Evolutionary conservation across 2,888 invertebrate species (phyloP).

Genomic region (Campoplex nolae): DNA sequence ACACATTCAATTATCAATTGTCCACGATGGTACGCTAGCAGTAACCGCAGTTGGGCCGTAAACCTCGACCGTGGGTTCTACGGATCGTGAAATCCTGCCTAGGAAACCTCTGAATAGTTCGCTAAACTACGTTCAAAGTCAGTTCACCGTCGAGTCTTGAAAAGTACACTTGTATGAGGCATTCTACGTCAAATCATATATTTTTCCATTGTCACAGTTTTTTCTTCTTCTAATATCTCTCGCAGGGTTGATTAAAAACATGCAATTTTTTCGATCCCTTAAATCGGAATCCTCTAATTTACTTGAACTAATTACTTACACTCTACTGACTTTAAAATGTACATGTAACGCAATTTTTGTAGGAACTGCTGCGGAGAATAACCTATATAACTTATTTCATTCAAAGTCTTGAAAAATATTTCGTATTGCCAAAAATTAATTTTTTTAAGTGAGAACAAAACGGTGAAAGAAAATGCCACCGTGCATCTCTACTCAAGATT

Average conservation of each 20-base stretch:
- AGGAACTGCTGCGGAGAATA: neutral
- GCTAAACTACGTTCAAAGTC: slow-evolving; percentile 56
- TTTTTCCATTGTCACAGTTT: neutral
- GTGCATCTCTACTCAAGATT: too few species aligned
- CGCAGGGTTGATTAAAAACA: neutral
- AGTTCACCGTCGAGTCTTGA: slow-evolving; percentile 30
- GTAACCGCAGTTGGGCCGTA: slow-evolving; percentile 54
- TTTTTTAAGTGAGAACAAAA: neutral
- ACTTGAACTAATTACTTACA: neutral
- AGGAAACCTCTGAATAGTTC: slow-evolving; percentile 59
- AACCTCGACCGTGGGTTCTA: slow-evolving; percentile 47
- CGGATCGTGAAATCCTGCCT: slow-evolving; percentile 48
- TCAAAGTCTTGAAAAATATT: neutral
- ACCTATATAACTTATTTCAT: neutral
- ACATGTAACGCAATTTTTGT: neutral
- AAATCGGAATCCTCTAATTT: neutral
- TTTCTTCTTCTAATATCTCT: neutral
- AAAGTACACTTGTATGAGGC: slow-evolving; percentile 28
- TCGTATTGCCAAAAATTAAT: neutral
- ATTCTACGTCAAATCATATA: neutral
- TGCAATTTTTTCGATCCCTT: neutral
- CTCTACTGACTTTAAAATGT: neutral
- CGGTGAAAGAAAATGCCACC: too few species aligned
- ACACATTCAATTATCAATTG: slow-evolving; percentile 64
- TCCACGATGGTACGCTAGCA: slow-evolving; percentile 36